Evolutionary conservation across 1,140 invertebrate species (phyloP), one percentile per base, ranked within the genome.

Genomic region (Chionoecetes opilio): DNA sequence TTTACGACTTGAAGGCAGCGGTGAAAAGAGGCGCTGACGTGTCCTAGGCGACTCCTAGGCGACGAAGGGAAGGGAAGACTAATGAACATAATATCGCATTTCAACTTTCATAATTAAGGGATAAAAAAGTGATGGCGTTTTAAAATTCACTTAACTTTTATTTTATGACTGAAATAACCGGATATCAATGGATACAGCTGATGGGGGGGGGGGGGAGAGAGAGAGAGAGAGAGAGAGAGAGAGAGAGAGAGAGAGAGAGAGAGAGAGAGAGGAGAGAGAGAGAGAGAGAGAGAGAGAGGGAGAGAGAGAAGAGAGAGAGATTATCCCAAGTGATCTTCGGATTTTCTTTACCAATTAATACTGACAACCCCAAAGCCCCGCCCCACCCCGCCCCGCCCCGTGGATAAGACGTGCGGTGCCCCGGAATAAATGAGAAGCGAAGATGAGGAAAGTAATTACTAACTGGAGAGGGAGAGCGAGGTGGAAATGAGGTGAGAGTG

Each of bases 151-250:
- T 53, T 53, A 53, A 17, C 46, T 53, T 53, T 53, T n/a, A n/a
- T n/a, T 53, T 53, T 53, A 11, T 11, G 46, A 53, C 46, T 53
- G 11, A 53, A 53, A 53, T 53, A 53, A 53, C 46, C 46, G 46
- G 46, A 53, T 53, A 9, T 53, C 11, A 53, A 53, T 17, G 46
- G 46, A 53, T 53, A 53, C 46, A n/a, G 46, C 21, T 14, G 46
- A 17, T 53, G 46, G 21, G 46, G 46, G 46, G 63, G 21, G n/a
- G 63, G n/a, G 63, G n/a, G 63, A 75, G 63, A 75, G 63, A 75
- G 63, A 75, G 63, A 75, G n/a, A 75, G n/a, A n/a, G 63, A 75
- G 63, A 75, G 63, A 75, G 63, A 75, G 63, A 75, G 63, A 75
- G 63, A 75, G 63, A 75, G 63, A 75, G 63, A 75, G 63, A 75